phyloP scores from a whole-genome alignment of 2,113 vertebrate genomes.

The Caloenas nicobarica region DNA sequence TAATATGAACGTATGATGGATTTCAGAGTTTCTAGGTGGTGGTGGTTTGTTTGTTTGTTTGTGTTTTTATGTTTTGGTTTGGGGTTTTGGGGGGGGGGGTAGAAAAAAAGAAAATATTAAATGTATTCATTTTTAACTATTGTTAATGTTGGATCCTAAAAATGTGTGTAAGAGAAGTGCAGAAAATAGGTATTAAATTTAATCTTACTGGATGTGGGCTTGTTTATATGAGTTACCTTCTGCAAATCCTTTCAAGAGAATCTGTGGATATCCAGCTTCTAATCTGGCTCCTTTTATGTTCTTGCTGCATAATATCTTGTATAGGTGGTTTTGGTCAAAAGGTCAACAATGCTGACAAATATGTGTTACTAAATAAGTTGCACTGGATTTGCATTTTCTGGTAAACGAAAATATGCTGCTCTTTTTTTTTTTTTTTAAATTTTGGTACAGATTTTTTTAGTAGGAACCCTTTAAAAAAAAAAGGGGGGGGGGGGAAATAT shows the following conservation, averaged over 20 bases:
- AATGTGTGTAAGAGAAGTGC: background rate
- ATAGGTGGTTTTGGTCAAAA: background rate
- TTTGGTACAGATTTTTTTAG: background rate
- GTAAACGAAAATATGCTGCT: background rate
- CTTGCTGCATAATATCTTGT: background rate
- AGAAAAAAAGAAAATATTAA: background rate
- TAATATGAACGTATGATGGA: background rate
- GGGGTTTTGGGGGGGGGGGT: no score
- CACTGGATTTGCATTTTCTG: background rate
- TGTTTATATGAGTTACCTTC: background rate
- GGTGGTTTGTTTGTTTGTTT: no score
- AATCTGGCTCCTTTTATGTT: background rate
- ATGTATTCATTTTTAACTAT: background rate
- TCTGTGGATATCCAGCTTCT: background rate
- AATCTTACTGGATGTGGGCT: background rate
- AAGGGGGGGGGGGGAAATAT: background rate
- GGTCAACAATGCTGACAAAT: background rate
- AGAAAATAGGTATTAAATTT: constrained; percentile 2
- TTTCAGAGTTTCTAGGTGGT: background rate
- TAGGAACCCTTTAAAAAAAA: background rate
- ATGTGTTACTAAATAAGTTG: background rate
- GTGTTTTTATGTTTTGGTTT: background rate
- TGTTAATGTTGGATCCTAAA: background rate
- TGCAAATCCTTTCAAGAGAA: background rate
- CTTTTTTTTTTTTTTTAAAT: background rate